These are phyloP conservation scores for Hemitrygon akajei DNA, from an alignment of 2,797 vertebrate genomes.

Conservation along the genomic window DNA sequence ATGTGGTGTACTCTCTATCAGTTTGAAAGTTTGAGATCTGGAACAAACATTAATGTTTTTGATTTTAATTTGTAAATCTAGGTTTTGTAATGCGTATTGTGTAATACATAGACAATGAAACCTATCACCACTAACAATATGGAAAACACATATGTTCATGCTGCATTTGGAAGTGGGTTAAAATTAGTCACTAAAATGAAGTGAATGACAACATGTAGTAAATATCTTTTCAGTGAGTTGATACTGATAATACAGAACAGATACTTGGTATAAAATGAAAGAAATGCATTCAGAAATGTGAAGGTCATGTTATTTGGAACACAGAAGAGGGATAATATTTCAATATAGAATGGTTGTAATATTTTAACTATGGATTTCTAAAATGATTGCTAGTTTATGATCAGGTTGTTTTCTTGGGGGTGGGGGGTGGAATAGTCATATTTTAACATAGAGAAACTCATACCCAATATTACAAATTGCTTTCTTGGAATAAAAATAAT, in stretches of 20 bases:
- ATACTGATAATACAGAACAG: slow-evolving; percentile 21
- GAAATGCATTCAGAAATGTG: not conserved
- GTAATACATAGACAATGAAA: not conserved
- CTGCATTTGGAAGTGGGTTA: slow-evolving; percentile 3
- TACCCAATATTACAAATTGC: slow-evolving; percentile 48
- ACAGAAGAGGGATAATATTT: slow-evolving; percentile 23
- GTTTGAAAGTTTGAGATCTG: slow-evolving; percentile 15
- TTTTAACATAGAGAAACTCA: slow-evolving; percentile 52
- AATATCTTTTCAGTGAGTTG: slow-evolving; percentile 19
- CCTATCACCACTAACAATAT: not conserved
- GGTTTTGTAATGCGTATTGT: not conserved
- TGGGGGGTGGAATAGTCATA: slow-evolving; percentile 47
- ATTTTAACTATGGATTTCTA: slow-evolving; percentile 53
- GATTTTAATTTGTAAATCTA: not conserved
- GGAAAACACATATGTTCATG: not conserved
- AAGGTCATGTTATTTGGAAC: slow-evolving; percentile 35
- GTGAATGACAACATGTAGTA: slow-evolving; percentile 9
- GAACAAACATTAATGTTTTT: not conserved
- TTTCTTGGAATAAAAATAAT: slow-evolving; percentile 53
- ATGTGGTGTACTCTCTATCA: not conserved
- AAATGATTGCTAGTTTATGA: slow-evolving; percentile 58
- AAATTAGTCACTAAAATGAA: slow-evolving; percentile 22
- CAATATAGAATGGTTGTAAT: slow-evolving; percentile 44
- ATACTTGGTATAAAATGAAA: slow-evolving; percentile 20
- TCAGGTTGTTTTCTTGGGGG: slow-evolving; percentile 56